phyloP scores from a whole-genome alignment of 1,140 invertebrate genomes.

The Parasteatoda tepidariorum region DNA sequence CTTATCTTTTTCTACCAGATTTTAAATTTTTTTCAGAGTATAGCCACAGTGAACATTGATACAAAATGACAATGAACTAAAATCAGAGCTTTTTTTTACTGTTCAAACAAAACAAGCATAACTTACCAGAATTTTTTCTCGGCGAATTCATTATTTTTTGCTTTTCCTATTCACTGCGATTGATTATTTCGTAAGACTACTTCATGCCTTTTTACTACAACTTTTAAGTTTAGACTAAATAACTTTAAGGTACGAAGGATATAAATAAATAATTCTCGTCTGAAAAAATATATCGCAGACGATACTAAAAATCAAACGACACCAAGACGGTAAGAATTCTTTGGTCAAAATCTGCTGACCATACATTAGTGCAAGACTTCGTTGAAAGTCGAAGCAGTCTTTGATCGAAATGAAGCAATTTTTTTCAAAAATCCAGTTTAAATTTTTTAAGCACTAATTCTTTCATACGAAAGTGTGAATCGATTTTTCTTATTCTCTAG shows the following conservation, averaged over 20 bases:
- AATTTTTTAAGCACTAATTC: no score
- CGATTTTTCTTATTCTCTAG: no score
- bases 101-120: no score
- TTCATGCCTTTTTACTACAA: background rate
- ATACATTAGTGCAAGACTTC: slow-evolving; percentile 15
- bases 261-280: slow-evolving; percentile 6
- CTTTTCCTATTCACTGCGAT: background rate
- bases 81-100: no score
- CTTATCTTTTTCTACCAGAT: no score
- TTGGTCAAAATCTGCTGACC: background rate
- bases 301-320: background rate
- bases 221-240: background rate
- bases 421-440: no score
- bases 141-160: background rate
- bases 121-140: background rate
- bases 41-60: no score
- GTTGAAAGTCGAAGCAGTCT: background rate
- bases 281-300: background rate
- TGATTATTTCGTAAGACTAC: background rate
- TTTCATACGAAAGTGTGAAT: no score
- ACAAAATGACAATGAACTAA: no score
- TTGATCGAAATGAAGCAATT: no score
- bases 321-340: background rate
- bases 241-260: slow-evolving; percentile 15
- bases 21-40: no score